phyloP scores from a whole-genome alignment of 2,113 vertebrate species.

The Hemicordylus capensis region DNA sequence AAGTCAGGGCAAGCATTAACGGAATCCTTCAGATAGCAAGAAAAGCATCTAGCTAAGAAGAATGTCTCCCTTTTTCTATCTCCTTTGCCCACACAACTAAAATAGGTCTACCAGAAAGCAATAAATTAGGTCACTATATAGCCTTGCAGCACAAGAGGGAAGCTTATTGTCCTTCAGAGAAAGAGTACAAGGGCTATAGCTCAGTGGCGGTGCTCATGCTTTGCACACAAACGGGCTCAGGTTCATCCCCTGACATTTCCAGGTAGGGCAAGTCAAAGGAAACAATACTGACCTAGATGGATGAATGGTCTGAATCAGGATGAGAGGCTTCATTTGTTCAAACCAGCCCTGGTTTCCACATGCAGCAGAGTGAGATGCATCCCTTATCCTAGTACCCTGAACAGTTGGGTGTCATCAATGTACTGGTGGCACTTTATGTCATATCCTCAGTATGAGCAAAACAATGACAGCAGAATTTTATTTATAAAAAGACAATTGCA shows the following conservation, averaged over 20 bases:
- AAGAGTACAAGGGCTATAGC: no score
- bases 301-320: no score
- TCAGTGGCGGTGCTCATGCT: no score
- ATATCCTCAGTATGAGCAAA: not conserved
- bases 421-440: no score
- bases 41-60: not conserved
- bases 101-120: not conserved
- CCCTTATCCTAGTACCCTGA: no score
- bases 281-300: no score
- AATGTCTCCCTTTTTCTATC: not conserved
- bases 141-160: not conserved
- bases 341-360: no score
- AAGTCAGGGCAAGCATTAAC: constrained; percentile 1
- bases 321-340: no score
- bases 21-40: not conserved
- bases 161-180: not conserved
- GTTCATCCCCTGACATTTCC: no score
- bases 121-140: not conserved
- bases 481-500: constrained; percentile 2
- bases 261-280: no score
- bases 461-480: not conserved
- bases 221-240: no score
- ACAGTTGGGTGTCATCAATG: not conserved
- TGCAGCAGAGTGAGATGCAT: no score
- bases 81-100: not conserved